phyloP scores from a whole-genome alignment of 92 coral and sea anemone genomes.

The Bergia puertoricense region DNA sequence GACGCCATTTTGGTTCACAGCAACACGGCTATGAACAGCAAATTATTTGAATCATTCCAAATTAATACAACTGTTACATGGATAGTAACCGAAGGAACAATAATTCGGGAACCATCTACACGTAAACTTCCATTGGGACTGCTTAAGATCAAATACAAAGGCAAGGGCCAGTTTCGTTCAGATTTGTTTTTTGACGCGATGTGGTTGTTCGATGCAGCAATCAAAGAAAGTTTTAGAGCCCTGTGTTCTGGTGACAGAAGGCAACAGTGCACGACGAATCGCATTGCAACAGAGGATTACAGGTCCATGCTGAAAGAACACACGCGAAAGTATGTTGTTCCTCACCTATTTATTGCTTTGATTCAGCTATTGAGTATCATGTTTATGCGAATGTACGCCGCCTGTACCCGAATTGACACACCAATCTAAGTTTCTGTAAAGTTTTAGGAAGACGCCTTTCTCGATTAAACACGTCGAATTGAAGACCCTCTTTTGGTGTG shows the following conservation, averaged over 20 bases:
- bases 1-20: neutral
- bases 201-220: neutral
- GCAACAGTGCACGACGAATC: neutral
- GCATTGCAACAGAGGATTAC: neutral
- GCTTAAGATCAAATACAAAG: neutral
- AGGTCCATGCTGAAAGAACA: neutral
- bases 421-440: no score
- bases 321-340: neutral
- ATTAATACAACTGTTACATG: neutral
- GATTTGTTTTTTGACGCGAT: neutral
- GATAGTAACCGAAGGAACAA: neutral
- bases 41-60: neutral
- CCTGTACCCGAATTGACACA: no score
- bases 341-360: neutral
- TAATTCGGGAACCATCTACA: neutral
- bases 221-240: neutral
- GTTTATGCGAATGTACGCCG: no score
- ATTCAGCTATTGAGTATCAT: no score
- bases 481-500: no score
- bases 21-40: neutral
- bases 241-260: neutral
- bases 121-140: neutral
- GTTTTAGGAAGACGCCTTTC: no score
- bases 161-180: neutral
- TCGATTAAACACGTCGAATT: no score